Conservation (phyloP, 2,888 invertebrate genomes). For the Ctena decussata region DNA sequence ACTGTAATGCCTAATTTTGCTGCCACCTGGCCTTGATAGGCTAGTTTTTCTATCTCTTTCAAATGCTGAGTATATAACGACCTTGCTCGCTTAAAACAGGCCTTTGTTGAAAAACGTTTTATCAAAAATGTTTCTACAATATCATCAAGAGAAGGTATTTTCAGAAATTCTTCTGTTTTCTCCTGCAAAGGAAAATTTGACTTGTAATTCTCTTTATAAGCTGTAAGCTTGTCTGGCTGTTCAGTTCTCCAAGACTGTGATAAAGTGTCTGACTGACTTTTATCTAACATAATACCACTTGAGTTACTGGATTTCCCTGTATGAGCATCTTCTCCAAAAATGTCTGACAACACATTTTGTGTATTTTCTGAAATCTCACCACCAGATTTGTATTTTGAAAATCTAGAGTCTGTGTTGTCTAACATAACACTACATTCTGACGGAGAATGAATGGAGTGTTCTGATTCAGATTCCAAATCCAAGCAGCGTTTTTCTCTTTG, state of each 20-base stretch:
- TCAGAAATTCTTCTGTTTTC: not conserved
- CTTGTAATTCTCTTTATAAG: conserved; percentile 31
- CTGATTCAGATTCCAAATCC: too few species aligned
- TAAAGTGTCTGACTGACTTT: conserved; percentile 26
- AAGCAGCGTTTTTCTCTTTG: not conserved
- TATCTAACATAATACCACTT: not conserved
- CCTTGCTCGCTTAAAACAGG: not conserved
- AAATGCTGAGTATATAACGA: conserved; percentile 11
- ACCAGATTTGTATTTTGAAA: not conserved
- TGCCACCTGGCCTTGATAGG: conserved; percentile 32
- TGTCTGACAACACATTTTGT: not conserved
- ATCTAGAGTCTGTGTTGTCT: too few species aligned
- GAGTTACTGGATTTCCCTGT: not conserved
- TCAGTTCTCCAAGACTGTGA: conserved; percentile 21
- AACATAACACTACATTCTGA: not conserved
- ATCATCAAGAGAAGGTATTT: conserved; percentile 35
- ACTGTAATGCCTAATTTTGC: conserved; percentile 2
- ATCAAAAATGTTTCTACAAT: conserved; percentile 25
- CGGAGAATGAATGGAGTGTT: not conserved
- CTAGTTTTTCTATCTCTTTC: conserved; percentile 9
- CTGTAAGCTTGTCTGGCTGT: conserved; percentile 25
- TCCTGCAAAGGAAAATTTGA: conserved; percentile 33
- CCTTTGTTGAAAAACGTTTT: not conserved
- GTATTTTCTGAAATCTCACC: not conserved
- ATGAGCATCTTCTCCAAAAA: not conserved